A percentile compares a stretch with the other conserved stretches of the same genome.
These are phyloP conservation scores for Anarrhichthys ocellatus DNA, from an alignment of 2,113 vertebrate genomes.

Conservation along the genomic window DNA sequence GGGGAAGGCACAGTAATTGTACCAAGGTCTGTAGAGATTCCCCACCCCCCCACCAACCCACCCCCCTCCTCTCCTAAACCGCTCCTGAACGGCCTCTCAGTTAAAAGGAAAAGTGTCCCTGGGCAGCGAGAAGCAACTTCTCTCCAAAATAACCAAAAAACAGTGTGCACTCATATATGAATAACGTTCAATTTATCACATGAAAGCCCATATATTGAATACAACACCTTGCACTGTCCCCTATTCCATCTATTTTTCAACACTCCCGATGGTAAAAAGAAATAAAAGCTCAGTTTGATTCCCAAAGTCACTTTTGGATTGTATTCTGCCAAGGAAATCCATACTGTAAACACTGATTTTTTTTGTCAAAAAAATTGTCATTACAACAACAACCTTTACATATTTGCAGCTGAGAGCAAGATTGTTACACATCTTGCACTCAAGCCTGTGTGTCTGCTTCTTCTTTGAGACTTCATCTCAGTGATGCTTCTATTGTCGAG, in stretches of 20 bases:
- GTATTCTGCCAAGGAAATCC: constrained; percentile 55
- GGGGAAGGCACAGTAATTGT: constrained; percentile 88
- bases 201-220: constrained; percentile 85
- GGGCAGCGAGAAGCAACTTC: constrained; percentile 81
- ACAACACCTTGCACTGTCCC: constrained; percentile 78
- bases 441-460: constrained; percentile 8
- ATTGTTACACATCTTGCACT: constrained; percentile 24
- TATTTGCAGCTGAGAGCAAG: constrained; percentile 32
- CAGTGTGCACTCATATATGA: constrained; percentile 89
- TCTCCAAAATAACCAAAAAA: constrained; percentile 86
- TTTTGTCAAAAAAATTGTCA: constrained; percentile 45
- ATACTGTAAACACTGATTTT: constrained; percentile 42
- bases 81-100: constrained; percentile 84
- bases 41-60: constrained; percentile 52
- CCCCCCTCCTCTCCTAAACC: constrained; percentile 56
- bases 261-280: constrained; percentile 58
- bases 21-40: constrained; percentile 91
- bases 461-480: constrained; percentile 24
- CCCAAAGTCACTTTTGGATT: constrained; percentile 60
- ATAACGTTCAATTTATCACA: constrained; percentile 90
- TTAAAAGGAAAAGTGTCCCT: constrained; percentile 89
- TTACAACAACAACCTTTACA: constrained; percentile 49
- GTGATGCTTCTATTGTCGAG: not conserved
- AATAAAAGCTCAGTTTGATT: constrained; percentile 61
- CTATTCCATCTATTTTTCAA: constrained; percentile 79